A percentile compares a stretch with the other conserved stretches of the same genome.
Conservation (phyloP, 2,113 vertebrate genomes). For the Caranx ignobilis region DNA sequence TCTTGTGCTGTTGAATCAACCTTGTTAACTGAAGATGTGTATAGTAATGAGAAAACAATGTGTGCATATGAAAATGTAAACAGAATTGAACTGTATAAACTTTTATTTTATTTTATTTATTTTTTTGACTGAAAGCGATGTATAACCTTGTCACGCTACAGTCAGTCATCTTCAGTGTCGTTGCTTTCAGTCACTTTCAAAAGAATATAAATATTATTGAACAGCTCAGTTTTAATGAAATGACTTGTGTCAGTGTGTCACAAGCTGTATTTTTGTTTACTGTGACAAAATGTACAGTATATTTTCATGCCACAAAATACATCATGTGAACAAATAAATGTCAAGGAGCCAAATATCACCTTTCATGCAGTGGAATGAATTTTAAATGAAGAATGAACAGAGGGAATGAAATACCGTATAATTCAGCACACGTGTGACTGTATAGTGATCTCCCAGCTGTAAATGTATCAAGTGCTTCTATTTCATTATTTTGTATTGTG, state of each 20-base stretch:
- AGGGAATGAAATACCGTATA: not conserved
- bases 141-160: not conserved
- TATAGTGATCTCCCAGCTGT: too few species aligned
- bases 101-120: not conserved
- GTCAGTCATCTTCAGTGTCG: not conserved
- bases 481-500: too few species aligned
- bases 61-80: not conserved
- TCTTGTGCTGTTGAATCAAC: conserved; percentile 24
- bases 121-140: conserved; percentile 7
- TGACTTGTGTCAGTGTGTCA: not conserved
- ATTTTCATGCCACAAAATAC: not conserved
- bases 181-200: not conserved
- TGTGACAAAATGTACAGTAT: conserved; percentile 9
- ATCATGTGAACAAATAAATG: conserved; percentile 4
- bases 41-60: conserved; percentile 25
- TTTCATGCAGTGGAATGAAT: not conserved
- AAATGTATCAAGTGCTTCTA: too few species aligned
- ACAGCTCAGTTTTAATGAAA: not conserved
- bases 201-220: not conserved
- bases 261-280: not conserved
- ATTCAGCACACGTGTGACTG: too few species aligned
- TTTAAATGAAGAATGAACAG: not conserved
- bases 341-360: not conserved
- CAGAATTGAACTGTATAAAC: not conserved
- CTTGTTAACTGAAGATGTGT: not conserved